Evolutionary conservation across 2,888 invertebrate genomes (phyloP), one percentile per base, ranked within the genome.

Genomic region (Dugesia japonica): DNA sequence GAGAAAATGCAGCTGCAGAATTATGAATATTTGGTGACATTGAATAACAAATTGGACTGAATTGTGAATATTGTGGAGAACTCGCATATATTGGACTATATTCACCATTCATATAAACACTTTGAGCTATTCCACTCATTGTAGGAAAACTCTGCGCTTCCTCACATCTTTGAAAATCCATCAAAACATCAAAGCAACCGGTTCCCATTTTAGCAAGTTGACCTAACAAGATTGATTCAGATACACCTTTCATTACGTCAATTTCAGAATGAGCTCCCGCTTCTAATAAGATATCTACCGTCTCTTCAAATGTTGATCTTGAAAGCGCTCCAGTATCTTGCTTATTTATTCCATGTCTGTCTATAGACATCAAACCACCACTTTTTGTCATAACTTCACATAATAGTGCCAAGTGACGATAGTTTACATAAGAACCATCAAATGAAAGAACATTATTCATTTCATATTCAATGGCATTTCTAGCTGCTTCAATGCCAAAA

Each of bases 331-430:
- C 98, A 77, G 95, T 95, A 82, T 97, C 95, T 84, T 94, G 93
- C 79, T 87, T 81, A 86, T 99, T 99, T 84, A 99, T 98, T 82
- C 98, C 98, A 88, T 99, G 98, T 87, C 98, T 92, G 42, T 98
- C 99, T 84, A 99, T 99, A 80, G 98, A 98, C 98, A 99, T 99
- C 84, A 99, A 89, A 86, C 99, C 97, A 84, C 98, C 98, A 86
- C 98, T 99, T 26, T 95, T 94, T 0, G 98, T 99, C 98, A 99
- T 99, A 1, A 98, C 94, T 86, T 99, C 98, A 87, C 98, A 99
- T 82, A 99, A 89, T 85, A 99, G 88, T 27, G 98, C 97, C 86
- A 99, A 89, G 86, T 99, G 98, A 56, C 98, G 91, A 85, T 99
- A 98, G 88, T 99, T 99, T 83, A 99, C 98, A 88, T 99, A 99